phyloP scores from a whole-genome alignment of 2,888 invertebrate species.

The Athalia cordata region DNA sequence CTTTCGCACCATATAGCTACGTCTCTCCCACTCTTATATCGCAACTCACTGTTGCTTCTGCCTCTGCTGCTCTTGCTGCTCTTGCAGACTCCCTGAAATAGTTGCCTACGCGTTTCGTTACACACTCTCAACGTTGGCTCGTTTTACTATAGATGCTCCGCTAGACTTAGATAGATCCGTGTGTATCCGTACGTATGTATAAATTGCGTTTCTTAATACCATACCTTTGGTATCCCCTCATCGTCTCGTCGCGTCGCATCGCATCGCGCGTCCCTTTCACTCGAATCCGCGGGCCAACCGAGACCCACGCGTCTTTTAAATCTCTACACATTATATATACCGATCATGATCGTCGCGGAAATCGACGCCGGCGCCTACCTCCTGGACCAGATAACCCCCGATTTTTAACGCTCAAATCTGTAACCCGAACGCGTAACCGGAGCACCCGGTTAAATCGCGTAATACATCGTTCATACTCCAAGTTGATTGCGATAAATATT shows the following conservation, averaged over 20 bases:
- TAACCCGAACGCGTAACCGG: too few relatives aligned
- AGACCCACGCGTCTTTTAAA: background rate
- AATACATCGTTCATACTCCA: too few relatives aligned
- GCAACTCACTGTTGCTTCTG: background rate
- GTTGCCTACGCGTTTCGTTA: background rate
- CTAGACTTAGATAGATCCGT: too few relatives aligned
- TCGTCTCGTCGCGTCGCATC: too few relatives aligned
- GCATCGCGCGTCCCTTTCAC: constrained; percentile 14
- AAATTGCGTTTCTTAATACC: background rate
- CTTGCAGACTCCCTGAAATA: constrained; percentile 24
- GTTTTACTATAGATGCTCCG: too few relatives aligned
- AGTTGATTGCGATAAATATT: too few relatives aligned
- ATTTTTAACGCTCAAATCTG: too few relatives aligned
- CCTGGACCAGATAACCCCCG: background rate
- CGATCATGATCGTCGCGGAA: too few relatives aligned
- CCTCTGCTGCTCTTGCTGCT: background rate
- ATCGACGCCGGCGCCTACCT: constrained; percentile 28
- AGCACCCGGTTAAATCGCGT: too few relatives aligned
- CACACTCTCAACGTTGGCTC: too few relatives aligned
- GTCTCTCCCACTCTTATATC: constrained; percentile 17
- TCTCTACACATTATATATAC: too few relatives aligned
- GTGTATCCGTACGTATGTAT: background rate
- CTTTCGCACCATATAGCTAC: background rate
- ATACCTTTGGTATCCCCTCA: too few relatives aligned
- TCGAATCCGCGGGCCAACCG: constrained; percentile 24